phyloP scores from a whole-genome alignment of 2,888 invertebrate species.

The Acanthoscelides obtectus region DNA sequence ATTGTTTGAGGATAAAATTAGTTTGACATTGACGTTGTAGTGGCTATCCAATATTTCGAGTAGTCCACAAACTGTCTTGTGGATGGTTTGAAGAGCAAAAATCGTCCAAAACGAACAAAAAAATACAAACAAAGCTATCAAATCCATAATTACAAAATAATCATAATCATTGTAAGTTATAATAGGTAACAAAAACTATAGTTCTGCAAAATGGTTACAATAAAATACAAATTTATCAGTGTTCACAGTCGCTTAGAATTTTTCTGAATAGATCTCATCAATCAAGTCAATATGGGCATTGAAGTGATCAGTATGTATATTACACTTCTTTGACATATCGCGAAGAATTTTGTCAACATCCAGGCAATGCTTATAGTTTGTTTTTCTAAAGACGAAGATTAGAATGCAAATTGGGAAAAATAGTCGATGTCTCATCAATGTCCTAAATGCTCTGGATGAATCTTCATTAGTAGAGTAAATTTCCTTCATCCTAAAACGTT shows the following conservation, averaged over 20 bases:
- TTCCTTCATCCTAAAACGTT: constrained; percentile 26
- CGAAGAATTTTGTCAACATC: constrained; percentile 25
- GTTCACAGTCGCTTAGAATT: neutral
- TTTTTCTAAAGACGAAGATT: constrained; percentile 30
- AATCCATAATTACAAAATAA: no score
- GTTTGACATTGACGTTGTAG: no score
- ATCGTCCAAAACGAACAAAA: no score
- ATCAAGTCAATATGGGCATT: neutral
- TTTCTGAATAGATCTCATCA: neutral
- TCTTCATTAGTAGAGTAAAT: constrained; percentile 30
- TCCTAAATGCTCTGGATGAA: constrained; percentile 29
- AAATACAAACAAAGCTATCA: no score
- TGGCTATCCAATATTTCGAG: no score
- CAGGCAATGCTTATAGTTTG: constrained; percentile 31
- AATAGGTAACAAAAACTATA: constrained; percentile 84
- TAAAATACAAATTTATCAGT: constrained; percentile 13
- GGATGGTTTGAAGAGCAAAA: no score
- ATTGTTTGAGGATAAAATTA: no score
- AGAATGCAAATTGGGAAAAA: constrained; percentile 37
- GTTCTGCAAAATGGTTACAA: constrained; percentile 73
- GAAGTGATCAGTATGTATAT: neutral
- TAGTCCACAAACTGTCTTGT: no score
- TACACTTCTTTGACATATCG: constrained; percentile 22
- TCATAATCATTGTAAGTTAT: no score
- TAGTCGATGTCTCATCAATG: constrained; percentile 31